Percentiles rank a stretch among this genome's conserved stretches.
phyloP scores from a whole-genome alignment of 2,888 invertebrate genomes.

The Mesoligia furuncula region DNA sequence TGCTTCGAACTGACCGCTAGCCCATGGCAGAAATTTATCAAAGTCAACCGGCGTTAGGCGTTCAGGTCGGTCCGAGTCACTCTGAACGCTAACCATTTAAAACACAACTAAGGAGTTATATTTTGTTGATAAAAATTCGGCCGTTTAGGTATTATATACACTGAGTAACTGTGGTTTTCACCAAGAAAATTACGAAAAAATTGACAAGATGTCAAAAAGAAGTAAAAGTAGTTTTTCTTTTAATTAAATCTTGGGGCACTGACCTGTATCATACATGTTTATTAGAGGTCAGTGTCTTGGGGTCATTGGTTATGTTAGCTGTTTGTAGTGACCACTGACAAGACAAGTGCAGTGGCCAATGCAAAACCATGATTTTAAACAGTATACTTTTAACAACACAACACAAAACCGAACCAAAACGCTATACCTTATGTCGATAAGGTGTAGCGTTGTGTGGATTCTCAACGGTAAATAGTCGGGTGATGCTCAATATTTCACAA shows the following conservation, averaged over 20 bases:
- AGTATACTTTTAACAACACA: no score
- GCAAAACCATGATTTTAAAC: no score
- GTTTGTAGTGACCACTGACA: background rate
- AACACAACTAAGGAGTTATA: background rate
- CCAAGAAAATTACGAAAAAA: background rate
- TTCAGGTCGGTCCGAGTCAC: rapidly evolving
- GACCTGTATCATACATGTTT: no score
- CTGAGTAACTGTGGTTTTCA: background rate
- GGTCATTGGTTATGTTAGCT: background rate
- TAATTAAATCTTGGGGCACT: background rate
- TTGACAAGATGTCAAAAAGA: constrained; percentile 1
- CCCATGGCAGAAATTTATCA: constrained; percentile 16
- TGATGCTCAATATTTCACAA: no score
- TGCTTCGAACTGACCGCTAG: background rate
- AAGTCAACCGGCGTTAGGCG: background rate
- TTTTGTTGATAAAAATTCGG: background rate
- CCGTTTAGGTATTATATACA: background rate
- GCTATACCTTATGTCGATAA: no score
- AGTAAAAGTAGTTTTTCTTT: background rate
- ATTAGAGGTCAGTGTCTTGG: no score
- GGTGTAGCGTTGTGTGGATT: no score
- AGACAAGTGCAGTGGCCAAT: background rate
- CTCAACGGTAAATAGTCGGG: no score
- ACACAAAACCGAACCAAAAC: no score
- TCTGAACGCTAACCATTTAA: background rate